Base-by-base conservation (phyloP, 2,888 invertebrate species). In the Pristionchus japonicus region DNA sequence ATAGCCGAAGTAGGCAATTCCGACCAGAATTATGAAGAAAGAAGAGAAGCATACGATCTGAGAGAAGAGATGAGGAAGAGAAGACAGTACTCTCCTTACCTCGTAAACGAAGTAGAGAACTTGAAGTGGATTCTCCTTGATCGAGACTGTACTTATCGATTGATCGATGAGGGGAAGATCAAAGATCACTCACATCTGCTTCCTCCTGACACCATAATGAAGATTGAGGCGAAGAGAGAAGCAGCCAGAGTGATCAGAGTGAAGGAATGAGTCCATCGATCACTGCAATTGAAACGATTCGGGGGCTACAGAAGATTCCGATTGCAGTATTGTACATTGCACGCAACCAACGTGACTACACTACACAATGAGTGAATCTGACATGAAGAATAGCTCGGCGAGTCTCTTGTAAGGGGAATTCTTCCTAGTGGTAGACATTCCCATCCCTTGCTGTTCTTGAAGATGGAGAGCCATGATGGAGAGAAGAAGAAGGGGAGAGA, bases 401-500 rank as follows among this genome's bases (percentile, higher is more conserved):
- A 77, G 77, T 77, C 77, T 40, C 77, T 77, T 77, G 47, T 77
- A 77, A 20, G 77, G 77, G n/a, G 77, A 77, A 47, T 77, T 77
- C 77, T 77, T 77, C 77, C 77, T 77, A 3, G 77, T 77, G 43
- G 77, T 77, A 11, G 77, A 77, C 77, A 77, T 77, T 77, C 77
- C 77, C 77, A 77, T 43, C 1, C 17, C 77, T 13, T 20, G 27
- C 43, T 77, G 77, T 47, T 77, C 77, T 77, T 77, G 77, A n/a
- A 77, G 77, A 77, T 77, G 77, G 47, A 77, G 77, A 27, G 77
- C 77, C 77, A 77, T 77, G 9, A 9, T 40, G 43, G 47, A 77
- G 23, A n/a, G 77, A 27, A 74, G 43, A 70, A 70, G n/a, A n/a
- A n/a, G 70, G 40, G 23, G 70, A 31, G 70, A 70, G 37, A 37